phyloP scores from a whole-genome alignment of 2,113 vertebrate species.

The Zosterops lateralis region DNA sequence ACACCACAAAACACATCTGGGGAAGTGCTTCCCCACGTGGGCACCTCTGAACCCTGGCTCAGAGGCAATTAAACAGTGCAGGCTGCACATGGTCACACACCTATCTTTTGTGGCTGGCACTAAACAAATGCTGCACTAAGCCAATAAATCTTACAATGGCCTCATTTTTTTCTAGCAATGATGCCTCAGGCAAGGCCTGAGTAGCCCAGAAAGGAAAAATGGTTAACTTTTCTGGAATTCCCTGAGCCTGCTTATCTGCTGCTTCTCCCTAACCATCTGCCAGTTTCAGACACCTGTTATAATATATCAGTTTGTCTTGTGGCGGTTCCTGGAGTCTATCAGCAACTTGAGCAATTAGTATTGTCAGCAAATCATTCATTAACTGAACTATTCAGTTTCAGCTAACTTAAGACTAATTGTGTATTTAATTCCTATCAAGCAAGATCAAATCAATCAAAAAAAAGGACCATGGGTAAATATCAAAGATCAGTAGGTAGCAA shows the following conservation, averaged over 20 bases:
- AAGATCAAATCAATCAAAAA: background rate
- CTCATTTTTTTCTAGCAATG: conserved; percentile 10
- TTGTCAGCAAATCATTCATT: conserved; percentile 6
- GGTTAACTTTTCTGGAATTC: conserved; percentile 35
- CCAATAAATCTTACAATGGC: conserved; percentile 18
- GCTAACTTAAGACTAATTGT: background rate
- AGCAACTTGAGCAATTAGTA: background rate
- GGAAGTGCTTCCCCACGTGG: background rate
- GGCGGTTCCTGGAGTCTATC: background rate
- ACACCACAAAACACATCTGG: background rate
- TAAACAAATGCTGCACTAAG: background rate
- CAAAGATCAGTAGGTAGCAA: background rate
- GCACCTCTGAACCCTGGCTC: background rate
- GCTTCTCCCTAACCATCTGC: conserved; percentile 9
- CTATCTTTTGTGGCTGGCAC: background rate
- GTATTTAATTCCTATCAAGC: background rate
- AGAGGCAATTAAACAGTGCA: conserved; percentile 27
- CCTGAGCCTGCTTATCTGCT: conserved; percentile 17
- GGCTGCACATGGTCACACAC: conserved; percentile 19
- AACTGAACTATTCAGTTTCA: background rate
- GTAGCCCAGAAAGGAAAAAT: conserved; percentile 9
- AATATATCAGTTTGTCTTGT: background rate
- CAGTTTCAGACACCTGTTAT: conserved; percentile 11
- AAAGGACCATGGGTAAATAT: background rate
- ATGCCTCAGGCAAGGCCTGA: background rate